Conservation (phyloP, 2,888 invertebrate genomes). For the Rhamnusium bicolor region DNA sequence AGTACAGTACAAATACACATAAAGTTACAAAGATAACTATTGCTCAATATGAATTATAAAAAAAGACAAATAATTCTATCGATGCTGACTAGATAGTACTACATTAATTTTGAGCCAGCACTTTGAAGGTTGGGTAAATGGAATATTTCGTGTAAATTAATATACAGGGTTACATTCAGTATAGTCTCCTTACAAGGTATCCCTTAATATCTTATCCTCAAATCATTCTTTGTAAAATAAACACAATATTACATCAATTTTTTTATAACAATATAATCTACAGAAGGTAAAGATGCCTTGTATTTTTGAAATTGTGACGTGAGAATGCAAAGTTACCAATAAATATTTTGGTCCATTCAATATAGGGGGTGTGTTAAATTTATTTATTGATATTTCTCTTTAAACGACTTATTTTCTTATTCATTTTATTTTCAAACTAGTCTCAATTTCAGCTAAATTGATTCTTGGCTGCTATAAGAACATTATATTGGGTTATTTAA, state of each 20-base stretch:
- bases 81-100: slow-evolving; percentile 67
- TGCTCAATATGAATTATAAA: slow-evolving; percentile 18
- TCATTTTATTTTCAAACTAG: no score
- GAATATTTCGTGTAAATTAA: slow-evolving; percentile 47
- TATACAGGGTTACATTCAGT: slow-evolving; percentile 32
- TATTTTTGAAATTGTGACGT: not conserved
- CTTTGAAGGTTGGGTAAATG: slow-evolving; percentile 55
- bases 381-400: no score
- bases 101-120: slow-evolving; percentile 66
- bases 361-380: no score
- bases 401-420: no score
- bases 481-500: no score
- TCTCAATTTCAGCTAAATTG: no score
- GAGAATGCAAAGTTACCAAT: not conserved
- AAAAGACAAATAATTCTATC: slow-evolving; percentile 46
- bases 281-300: not conserved
- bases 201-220: slow-evolving; percentile 15
- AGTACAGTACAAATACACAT: slow-evolving; percentile 15
- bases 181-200: slow-evolving; percentile 9
- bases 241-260: slow-evolving; percentile 13
- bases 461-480: no score
- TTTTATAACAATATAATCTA: not conserved
- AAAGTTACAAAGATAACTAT: slow-evolving; percentile 18
- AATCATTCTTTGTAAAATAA: slow-evolving; percentile 6
- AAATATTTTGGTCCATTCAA: not conserved